These are phyloP conservation scores for Scomber scombrus DNA, from an alignment of 2,113 vertebrate genomes.

Conservation along the genomic window DNA sequence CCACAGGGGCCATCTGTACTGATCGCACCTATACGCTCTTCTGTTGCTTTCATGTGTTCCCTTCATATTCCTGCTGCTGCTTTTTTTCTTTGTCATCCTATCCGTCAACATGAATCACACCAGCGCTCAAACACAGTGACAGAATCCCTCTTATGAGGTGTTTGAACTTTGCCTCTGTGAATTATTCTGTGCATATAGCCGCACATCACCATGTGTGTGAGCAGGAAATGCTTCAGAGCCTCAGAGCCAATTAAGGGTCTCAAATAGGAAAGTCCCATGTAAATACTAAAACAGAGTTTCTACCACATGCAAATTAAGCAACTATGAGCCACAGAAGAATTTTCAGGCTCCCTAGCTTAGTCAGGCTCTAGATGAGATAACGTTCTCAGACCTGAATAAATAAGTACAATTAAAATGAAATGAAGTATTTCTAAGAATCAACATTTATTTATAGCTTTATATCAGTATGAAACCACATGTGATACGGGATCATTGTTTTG, in stretches of 20 bases:
- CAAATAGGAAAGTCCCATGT: constrained; percentile 5
- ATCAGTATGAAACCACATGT: background rate
- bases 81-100: constrained; percentile 35
- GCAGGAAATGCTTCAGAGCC: constrained; percentile 44
- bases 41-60: constrained; percentile 21
- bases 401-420: background rate
- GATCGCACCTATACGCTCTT: constrained; percentile 42
- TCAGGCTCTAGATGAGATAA: background rate
- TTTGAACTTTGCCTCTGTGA: constrained; percentile 28
- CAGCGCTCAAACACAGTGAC: constrained; percentile 54
- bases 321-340: background rate
- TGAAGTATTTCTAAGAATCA: background rate
- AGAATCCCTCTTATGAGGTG: constrained; percentile 69
- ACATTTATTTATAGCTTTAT: background rate
- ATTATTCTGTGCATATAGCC: constrained; percentile 16
- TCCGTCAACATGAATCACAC: constrained; percentile 70
- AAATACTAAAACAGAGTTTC: constrained; percentile 11
- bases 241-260: constrained; percentile 24
- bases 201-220: constrained; percentile 17
- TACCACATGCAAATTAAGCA: background rate
- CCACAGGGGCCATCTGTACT: constrained; percentile 40
- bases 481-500: background rate
- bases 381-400: no score
- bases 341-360: background rate
- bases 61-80: constrained; percentile 22